Conservation (phyloP, 2,888 invertebrate genomes). For the Dione vanillae region DNA sequence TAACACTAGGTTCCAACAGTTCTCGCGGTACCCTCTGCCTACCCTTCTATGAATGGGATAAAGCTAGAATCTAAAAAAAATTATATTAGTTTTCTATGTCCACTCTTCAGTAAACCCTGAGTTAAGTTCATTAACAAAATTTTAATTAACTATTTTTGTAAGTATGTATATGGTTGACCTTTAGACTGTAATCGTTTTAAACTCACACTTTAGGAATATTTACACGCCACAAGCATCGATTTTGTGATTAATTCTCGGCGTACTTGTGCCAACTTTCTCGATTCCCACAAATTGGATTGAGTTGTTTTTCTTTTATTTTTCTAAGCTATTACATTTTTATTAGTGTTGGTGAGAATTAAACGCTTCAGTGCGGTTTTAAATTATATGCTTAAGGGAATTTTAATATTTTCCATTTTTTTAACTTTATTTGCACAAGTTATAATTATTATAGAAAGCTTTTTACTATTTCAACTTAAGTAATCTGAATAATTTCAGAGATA, state of each 20-base stretch:
- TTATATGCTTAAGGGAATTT: background rate
- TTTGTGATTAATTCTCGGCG: slow-evolving; percentile 58
- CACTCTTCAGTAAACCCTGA: background rate
- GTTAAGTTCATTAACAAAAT: no score
- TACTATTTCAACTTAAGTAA: no score
- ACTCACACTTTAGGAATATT: slow-evolving; percentile 55
- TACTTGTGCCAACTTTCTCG: slow-evolving; percentile 50
- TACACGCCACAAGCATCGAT: slow-evolving; percentile 59
- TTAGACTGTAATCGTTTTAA: slow-evolving; percentile 31
- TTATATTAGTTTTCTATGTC: background rate
- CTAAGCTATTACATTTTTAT: slow-evolving; percentile 29
- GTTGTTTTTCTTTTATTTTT: slow-evolving; percentile 31
- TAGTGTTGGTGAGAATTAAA: slow-evolving; percentile 9
- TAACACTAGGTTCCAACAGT: no score
- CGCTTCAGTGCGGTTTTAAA: slow-evolving; percentile 5
- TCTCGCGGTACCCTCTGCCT: no score
- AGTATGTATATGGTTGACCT: slow-evolving; percentile 7
- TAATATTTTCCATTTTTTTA: background rate
- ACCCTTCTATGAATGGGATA: no score
- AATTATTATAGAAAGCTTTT: no score
- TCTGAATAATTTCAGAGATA: no score
- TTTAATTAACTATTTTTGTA: background rate
- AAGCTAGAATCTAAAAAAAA: no score
- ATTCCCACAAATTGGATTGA: slow-evolving; percentile 43
- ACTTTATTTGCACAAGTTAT: background rate